Evolutionary conservation across 2,888 invertebrate genomes (phyloP).

Genomic region (Patella ulyssiponensis): DNA sequence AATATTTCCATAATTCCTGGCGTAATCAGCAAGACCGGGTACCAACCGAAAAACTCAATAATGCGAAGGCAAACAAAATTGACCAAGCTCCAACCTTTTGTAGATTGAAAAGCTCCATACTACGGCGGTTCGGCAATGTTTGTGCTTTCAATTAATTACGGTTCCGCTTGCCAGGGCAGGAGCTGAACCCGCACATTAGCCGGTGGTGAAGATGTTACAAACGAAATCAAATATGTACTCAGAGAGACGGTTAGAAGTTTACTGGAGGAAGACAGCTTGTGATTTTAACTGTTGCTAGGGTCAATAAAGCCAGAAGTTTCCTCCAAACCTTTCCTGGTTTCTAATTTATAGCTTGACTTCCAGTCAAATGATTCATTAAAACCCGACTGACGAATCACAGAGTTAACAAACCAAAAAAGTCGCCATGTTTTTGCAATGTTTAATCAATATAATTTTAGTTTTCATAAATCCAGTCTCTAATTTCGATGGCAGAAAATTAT

Average conservation of each 20-base stretch:
- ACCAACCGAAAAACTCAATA: neutral
- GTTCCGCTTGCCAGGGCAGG: conserved; percentile 3
- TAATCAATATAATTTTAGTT: too few relatives aligned
- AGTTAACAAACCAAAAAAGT: too few relatives aligned
- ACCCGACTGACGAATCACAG: too few relatives aligned
- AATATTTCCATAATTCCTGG: conserved; percentile 1
- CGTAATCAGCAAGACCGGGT: neutral
- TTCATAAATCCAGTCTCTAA: too few relatives aligned
- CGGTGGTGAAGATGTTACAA: neutral
- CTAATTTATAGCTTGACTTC: too few relatives aligned
- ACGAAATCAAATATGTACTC: conserved; percentile 3
- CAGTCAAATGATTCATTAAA: too few relatives aligned
- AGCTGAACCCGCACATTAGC: conserved; percentile 7
- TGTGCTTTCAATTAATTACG: conserved; percentile 6
- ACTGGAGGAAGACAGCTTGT: neutral
- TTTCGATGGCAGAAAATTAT: too few relatives aligned
- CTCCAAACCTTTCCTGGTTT: too few relatives aligned
- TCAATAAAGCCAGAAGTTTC: neutral
- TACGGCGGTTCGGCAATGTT: neutral
- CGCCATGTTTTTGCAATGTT: too few relatives aligned
- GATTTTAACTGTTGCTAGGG: neutral
- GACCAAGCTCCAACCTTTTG: neutral
- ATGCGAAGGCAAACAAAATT: conserved; percentile 1
- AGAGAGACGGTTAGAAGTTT: neutral
- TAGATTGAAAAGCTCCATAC: neutral